Conservation (phyloP, 2,113 vertebrate species). For the Mohoua ochrocephala region DNA sequence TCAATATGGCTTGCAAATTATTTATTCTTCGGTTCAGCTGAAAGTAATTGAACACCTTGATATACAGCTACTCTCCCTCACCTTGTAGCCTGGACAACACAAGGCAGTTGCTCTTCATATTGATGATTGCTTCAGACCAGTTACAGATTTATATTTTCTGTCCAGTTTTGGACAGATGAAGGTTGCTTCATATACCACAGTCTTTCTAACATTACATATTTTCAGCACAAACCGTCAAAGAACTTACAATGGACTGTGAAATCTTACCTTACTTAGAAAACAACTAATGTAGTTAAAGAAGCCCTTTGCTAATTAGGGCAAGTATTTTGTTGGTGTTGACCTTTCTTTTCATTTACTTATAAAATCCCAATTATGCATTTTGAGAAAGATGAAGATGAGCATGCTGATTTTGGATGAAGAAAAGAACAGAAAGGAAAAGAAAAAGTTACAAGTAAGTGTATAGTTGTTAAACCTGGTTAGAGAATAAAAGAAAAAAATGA, state of each 20-base stretch:
- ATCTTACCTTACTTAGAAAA: not conserved
- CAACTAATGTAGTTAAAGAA: not conserved
- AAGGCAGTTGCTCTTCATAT: not conserved
- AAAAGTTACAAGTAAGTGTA: not conserved
- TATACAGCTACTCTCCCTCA: not conserved
- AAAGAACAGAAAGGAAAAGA: not conserved
- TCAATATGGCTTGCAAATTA: accelerated
- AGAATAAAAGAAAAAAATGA: not conserved
- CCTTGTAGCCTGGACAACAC: not conserved
- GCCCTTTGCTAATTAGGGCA: not conserved
- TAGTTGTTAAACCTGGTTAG: not conserved
- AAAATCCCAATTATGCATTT: not conserved
- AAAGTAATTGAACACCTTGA: not conserved
- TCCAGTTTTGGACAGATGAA: not conserved
- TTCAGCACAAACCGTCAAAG: not conserved
- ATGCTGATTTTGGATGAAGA: not conserved
- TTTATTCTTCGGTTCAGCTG: not conserved
- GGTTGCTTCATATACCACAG: not conserved
- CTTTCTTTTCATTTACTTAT: not conserved
- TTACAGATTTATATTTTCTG: not conserved
- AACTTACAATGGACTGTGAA: not conserved
- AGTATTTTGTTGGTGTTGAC: not conserved
- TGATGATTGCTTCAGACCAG: not conserved
- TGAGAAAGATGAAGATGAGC: not conserved
- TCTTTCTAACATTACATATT: not conserved